A percentile compares a stretch with the other conserved stretches of the same genome.
Conservation (phyloP, 2,797 vertebrate species). For the Pteronotus mesoamericanus region DNA sequence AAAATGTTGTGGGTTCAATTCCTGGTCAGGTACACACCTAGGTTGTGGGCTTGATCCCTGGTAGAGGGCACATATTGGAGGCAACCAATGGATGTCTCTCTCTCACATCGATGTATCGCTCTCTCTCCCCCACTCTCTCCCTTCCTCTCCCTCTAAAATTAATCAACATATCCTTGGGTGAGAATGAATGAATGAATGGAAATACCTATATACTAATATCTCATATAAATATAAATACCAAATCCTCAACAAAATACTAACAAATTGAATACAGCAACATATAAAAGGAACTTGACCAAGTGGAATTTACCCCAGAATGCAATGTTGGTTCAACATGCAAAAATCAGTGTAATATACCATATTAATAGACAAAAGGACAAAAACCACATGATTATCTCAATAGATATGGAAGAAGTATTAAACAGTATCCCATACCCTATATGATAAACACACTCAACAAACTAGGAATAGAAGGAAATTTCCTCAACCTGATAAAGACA, state of each 20-base stretch:
- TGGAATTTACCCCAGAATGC: not conserved
- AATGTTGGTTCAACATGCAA: not conserved
- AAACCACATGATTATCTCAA: not conserved
- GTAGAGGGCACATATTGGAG: too few species aligned
- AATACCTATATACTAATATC: not conserved
- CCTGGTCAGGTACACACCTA: too few species aligned
- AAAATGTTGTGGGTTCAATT: too few species aligned
- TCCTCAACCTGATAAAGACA: not conserved
- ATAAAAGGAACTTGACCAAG: not conserved
- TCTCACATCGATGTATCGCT: too few species aligned
- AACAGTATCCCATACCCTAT: not conserved
- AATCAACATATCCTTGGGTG: too few species aligned
- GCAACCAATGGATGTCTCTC: too few species aligned
- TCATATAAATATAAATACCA: not conserved
- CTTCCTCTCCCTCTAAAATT: too few species aligned
- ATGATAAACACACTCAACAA: not conserved
- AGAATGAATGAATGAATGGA: too few species aligned
- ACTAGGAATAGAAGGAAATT: not conserved
- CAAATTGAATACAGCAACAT: not conserved
- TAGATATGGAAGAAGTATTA: not conserved
- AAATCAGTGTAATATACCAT: not conserved
- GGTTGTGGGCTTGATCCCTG: too few species aligned
- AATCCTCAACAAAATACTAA: not conserved
- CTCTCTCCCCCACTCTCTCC: too few species aligned
- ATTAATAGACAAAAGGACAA: not conserved